Evolutionary conservation across 2,113 vertebrate genomes (phyloP), one percentile per base, ranked within the genome.

Genomic region (Menura novaehollandiae): DNA sequence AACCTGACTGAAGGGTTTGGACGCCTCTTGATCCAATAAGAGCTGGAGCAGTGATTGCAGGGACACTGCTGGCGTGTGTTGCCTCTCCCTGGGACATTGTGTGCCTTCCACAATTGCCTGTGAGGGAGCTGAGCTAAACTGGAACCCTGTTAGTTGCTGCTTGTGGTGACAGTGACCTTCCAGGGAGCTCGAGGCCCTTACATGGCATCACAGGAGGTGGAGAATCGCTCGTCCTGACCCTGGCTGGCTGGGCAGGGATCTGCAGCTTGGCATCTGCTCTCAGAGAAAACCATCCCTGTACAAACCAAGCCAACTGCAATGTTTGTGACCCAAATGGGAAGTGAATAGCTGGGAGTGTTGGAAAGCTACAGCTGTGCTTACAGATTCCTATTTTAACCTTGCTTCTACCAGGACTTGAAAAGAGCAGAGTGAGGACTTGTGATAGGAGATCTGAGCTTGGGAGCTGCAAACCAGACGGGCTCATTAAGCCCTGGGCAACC

Each of bases 351-450:
- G 71, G 24, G 35, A 94, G 93, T 41, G 13, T 73, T 94, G 27
- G 60, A 58, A 64, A 91, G 94, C 91, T 91, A 90, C 93, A 93
- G 94, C 96, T 95, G 81, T 86, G 95, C 94, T 93, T 79, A 55
- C 58, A 62, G 79, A 73, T 51, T 85, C 93, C 94, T 88, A 64
- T 85, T 94, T 90, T 95, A 94, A 90, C 79, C 73, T 79, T 72
- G 92, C 94, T 94, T 81, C 7, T 85, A 43, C 35, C 69, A 85
- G 71, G 64, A 59, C 96, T 92, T 76, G 75, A 82, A 82, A 91
- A 90, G 76, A 96, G 69, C 69, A 22, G n/a, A 51, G 49, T 13
- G 66, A 49, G 69, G 74, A n/a, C 46, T 91, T 81, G 76, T 66
- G 84, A 74, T 74, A 47, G 17, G 33, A 87, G 69, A 66, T 63